Evolutionary conservation across 2,888 invertebrate species (phyloP).

Genomic region (Lasioglossum figueresi): DNA sequence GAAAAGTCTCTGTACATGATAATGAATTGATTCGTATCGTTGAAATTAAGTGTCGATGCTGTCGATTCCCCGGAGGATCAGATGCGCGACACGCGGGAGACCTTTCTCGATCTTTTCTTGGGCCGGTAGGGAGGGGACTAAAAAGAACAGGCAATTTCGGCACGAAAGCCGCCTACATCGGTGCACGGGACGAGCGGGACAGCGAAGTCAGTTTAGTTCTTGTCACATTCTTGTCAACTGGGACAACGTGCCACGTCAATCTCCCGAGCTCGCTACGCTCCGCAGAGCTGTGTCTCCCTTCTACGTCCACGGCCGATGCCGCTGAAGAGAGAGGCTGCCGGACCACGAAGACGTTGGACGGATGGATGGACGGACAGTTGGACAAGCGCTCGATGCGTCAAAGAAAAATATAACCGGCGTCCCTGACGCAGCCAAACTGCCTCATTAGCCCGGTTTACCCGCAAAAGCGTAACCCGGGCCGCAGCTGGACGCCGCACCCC

Average conservation of each 20-base stretch:
- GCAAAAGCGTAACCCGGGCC: conserved; percentile 71
- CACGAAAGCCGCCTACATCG: conserved; percentile 72
- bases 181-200: conserved; percentile 69
- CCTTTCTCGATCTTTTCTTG: conserved; percentile 8
- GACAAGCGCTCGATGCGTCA: conserved; percentile 82
- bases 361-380: conserved; percentile 79
- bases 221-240: conserved; percentile 84
- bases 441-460: conserved; percentile 83
- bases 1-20: not conserved
- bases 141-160: conserved; percentile 67
- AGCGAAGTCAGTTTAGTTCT: conserved; percentile 81
- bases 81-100: not conserved
- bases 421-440: conserved; percentile 79
- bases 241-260: conserved; percentile 83
- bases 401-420: conserved; percentile 83
- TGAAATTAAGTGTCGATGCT: not conserved
- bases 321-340: conserved; percentile 44
- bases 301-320: conserved; percentile 36
- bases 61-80: not conserved
- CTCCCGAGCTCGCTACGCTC: conserved; percentile 77
- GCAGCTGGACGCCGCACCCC: conserved; percentile 6
- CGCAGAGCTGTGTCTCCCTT: conserved; percentile 54
- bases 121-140: conserved; percentile 46
- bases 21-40: not conserved
- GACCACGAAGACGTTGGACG: conserved; percentile 68